Evolutionary conservation across 2,888 invertebrate species (phyloP).

Genomic region (Cryptus armator): DNA sequence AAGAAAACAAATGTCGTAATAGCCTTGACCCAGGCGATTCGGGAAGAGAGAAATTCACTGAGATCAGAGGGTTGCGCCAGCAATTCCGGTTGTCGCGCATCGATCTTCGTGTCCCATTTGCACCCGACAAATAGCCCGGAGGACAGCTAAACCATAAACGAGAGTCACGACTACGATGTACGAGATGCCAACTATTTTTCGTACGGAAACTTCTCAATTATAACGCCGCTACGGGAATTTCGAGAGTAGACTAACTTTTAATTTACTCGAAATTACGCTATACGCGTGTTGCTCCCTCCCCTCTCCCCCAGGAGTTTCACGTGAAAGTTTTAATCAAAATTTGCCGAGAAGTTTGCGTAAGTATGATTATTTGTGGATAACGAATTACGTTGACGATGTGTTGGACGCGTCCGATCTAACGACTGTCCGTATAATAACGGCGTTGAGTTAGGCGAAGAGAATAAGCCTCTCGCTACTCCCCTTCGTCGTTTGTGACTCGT

Average conservation of each 20-base stretch:
- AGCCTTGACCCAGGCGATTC: slow-evolving; percentile 47
- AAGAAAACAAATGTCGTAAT: background rate
- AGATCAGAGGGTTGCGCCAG: slow-evolving; percentile 53
- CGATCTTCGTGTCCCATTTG: slow-evolving; percentile 55
- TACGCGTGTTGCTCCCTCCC: background rate
- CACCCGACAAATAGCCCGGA: slow-evolving; percentile 27
- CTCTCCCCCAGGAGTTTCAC: background rate
- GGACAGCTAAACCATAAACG: background rate
- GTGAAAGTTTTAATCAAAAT: slow-evolving; percentile 8
- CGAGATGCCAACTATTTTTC: slow-evolving; percentile 36
- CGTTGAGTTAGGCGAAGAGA: background rate
- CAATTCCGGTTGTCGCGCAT: slow-evolving; percentile 51
- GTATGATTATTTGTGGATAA: background rate
- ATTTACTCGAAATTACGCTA: background rate
- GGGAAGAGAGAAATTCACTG: slow-evolving; percentile 34
- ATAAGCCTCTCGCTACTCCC: background rate
- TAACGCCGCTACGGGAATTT: slow-evolving; percentile 3
- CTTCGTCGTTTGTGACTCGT: slow-evolving; percentile 17
- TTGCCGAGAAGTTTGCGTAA: background rate
- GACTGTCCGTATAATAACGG: slow-evolving; percentile 22
- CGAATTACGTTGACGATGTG: background rate
- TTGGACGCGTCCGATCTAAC: slow-evolving; percentile 31
- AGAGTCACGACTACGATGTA: slow-evolving; percentile 40
- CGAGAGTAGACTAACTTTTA: background rate
- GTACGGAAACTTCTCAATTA: background rate